These are phyloP conservation scores for Piprites chloris DNA, from an alignment of 2,113 vertebrate species.

Conservation along the genomic window DNA sequence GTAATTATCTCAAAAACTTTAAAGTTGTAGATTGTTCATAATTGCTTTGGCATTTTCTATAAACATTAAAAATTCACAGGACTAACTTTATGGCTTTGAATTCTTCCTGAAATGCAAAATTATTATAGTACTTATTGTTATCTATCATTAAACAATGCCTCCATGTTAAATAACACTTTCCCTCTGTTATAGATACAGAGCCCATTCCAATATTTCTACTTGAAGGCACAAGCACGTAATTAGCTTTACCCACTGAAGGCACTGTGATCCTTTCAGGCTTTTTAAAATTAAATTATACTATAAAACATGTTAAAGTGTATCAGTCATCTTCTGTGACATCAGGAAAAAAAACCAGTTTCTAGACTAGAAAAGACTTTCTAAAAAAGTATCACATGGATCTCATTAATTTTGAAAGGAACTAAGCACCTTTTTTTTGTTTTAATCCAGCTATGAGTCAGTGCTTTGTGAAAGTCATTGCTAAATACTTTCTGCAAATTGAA, in stretches of 20 bases:
- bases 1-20: not conserved
- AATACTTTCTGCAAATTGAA: not conserved
- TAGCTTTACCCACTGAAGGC: not conserved
- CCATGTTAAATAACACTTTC: not conserved
- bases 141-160: not conserved
- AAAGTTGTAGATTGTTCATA: constrained; percentile 1
- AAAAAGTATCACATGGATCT: not conserved
- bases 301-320: not conserved
- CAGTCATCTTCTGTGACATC: not conserved
- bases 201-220: not conserved
- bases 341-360: not conserved
- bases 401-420: not conserved
- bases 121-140: not conserved
- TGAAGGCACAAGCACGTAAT: not conserved
- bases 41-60: not conserved
- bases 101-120: constrained; percentile 16
- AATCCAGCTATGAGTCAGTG: constrained; percentile 10
- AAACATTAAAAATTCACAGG: constrained; percentile 29
- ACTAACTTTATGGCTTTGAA: not conserved
- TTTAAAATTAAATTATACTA: not conserved
- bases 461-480: constrained; percentile 1
- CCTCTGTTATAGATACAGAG: not conserved
- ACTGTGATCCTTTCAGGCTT: not conserved
- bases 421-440: not conserved
- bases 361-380: not conserved